phyloP scores from a whole-genome alignment of 2,888 invertebrate genomes.

The Lepidocyrtoides sp. region DNA sequence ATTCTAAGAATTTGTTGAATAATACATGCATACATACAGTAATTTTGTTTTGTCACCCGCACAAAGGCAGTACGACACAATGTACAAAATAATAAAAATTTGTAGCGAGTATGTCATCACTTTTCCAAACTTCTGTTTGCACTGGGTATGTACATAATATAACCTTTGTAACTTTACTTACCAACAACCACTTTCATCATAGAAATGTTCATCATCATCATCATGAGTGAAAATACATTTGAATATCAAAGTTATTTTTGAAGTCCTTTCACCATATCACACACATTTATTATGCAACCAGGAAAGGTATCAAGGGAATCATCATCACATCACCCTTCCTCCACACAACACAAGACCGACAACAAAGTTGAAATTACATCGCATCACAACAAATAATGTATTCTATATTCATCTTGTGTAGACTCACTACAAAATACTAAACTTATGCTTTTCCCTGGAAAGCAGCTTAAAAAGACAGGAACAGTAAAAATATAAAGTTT shows the following conservation, averaged over 20 bases:
- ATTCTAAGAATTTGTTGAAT: too few relatives aligned
- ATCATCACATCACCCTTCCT: background rate
- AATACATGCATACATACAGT: too few relatives aligned
- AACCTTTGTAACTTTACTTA: background rate
- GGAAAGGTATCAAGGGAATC: constrained; percentile 60
- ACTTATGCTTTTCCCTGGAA: background rate
- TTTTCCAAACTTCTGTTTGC: too few relatives aligned
- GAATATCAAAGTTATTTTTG: constrained; percentile 75
- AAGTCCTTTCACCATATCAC: constrained; percentile 45
- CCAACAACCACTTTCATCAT: background rate
- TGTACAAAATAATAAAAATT: too few relatives aligned
- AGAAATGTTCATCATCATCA: background rate
- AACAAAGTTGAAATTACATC: constrained; percentile 66
- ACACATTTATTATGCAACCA: constrained; percentile 72
- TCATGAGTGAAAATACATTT: constrained; percentile 52
- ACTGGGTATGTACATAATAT: too few relatives aligned
- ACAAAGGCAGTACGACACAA: too few relatives aligned
- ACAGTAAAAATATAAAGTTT: constrained; percentile 48
- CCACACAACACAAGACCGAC: constrained; percentile 23
- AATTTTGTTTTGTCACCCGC: too few relatives aligned
- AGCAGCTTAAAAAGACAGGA: background rate
- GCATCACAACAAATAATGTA: constrained; percentile 13
- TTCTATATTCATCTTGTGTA: background rate
- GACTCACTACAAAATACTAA: background rate
- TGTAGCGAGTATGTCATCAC: background rate